Percentiles rank a stretch among this genome's conserved stretches.
phyloP scores from a whole-genome alignment of 2,797 vertebrate species.

The Sebastes diploproa region DNA sequence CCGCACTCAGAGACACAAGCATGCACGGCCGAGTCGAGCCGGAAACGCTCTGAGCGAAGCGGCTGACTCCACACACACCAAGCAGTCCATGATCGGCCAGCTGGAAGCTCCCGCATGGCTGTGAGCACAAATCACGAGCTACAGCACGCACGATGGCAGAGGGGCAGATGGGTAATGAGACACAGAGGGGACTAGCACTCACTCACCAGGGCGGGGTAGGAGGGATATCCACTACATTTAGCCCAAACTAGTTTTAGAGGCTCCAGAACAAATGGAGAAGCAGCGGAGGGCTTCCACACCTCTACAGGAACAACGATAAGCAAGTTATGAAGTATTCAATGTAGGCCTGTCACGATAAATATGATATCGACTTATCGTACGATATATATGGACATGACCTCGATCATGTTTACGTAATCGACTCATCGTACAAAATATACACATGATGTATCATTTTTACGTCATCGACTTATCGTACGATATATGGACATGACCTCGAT shows the following conservation, averaged over 20 bases:
- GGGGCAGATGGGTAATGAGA: constrained; percentile 62
- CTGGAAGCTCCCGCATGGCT: constrained; percentile 45
- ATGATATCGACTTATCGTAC: not conserved
- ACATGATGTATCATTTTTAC: too few relatives aligned
- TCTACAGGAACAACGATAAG: constrained; percentile 86
- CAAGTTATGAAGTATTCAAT: constrained; percentile 74
- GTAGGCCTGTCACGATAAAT: not conserved
- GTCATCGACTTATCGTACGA: too few relatives aligned
- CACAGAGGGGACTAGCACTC: constrained; percentile 58
- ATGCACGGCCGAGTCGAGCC: constrained; percentile 48
- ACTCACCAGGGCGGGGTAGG: constrained; percentile 94
- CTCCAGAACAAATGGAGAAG: constrained; percentile 89
- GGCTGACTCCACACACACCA: constrained; percentile 38
- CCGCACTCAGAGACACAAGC: constrained; percentile 35
- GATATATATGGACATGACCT: too few relatives aligned
- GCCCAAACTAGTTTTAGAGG: constrained; percentile 96
- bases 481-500: too few relatives aligned
- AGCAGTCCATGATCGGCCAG: constrained; percentile 37
- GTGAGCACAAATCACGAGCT: constrained; percentile 69
- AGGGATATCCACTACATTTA: constrained; percentile 95
- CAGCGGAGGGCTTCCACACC: constrained; percentile 91
- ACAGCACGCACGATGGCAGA: constrained; percentile 69
- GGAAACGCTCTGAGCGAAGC: constrained; percentile 29
- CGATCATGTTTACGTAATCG: too few relatives aligned
- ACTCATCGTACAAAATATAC: too few relatives aligned